Base-by-base conservation (phyloP, 1,140 invertebrate species). In the Cotesia vestalis region DNA sequence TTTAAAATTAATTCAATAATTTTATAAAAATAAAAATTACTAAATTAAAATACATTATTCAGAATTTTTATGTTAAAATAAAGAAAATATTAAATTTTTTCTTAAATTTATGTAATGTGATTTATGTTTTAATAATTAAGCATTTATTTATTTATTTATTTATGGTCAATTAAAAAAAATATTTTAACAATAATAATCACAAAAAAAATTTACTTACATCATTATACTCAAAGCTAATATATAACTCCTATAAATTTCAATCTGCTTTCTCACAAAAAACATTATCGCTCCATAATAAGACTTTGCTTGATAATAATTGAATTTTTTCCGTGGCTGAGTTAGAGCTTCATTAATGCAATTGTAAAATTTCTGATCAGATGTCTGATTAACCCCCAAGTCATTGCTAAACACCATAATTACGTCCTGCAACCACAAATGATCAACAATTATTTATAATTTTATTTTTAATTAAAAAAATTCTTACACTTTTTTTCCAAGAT, bases 311-410 rank as follows among this genome's bases (percentile, higher is more conserved):
- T 76, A 66, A 55, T 74, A 72, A 72, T 79, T 77, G 4, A 82
- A 69, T 35, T 72, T 55, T 61, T 8, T 66, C 52, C 66, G 66
- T 4, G 78, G 76, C 52, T 79, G 68, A 53, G 74, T 59, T 36
- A 84, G 74, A 73, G 88, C 88, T 70, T 79, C 76, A 52, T 79
- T 79, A n/a, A 88, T 80, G 52, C 71, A 38, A 4, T 14, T 8
- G 60, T 87, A 83, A 14, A 88, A 74, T 0, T 46, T 38, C 36
- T 40, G 57, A 14, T 6, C 6, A 12, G 75, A 76, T 20, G 62
- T 66, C 34, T 70, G 36, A 8, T 76, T 55, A 17, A 75, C 53
- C 5, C 66, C 55, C 36, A 73, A 34, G 51, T 52, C 59, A 35
- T 59, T 63, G 35, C 66, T 79, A 72, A 81, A 83, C 3, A 83